Evolutionary conservation across 2,797 vertebrate species (phyloP), one percentile per base, ranked within the genome.

Genomic region (Rhinatrema bivittatum): DNA sequence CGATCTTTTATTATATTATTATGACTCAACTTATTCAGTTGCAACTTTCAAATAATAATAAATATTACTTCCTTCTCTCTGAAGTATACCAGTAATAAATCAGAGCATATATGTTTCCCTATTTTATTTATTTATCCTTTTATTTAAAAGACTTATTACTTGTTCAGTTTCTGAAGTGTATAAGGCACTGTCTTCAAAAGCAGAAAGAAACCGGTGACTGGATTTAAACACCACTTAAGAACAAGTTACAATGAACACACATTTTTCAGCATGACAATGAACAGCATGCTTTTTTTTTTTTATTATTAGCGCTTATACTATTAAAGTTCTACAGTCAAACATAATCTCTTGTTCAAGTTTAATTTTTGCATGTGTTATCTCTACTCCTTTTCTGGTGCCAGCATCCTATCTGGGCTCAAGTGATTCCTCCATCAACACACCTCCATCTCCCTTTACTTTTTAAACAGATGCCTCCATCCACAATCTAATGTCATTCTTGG

Each of bases 91-190:
- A n/a, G n/a, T n/a, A n/a, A n/a, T n/a, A n/a, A n/a, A n/a, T n/a
- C n/a, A 25, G n/a, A 49, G 58, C 31, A 25, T 23, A n/a, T 32
- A 33, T 46, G 45, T 42, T 32, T 30, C 37, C n/a, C n/a, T n/a
- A n/a, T n/a, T n/a, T n/a, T n/a, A n/a, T n/a, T n/a, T n/a, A n/a
- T n/a, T n/a, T n/a, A n/a, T n/a, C n/a, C n/a, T n/a, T n/a, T n/a
- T n/a, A n/a, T n/a, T n/a, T n/a, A n/a, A n/a, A n/a, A n/a, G n/a
- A n/a, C n/a, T n/a, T n/a, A n/a, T n/a, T n/a, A n/a, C n/a, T n/a
- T 52, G 56, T 51, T 30, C 39, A 7, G 56, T 32, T 22, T 55
- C 28, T 7, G 3, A 44, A 46, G 42, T 38, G 65, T 42, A 17
- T n/a, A 61, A 37, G 16, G 29, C 32, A 52, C 33, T 45, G 42